Base-by-base conservation (phyloP, 2,797 vertebrate species). In the Ctenosaura bakeri region DNA sequence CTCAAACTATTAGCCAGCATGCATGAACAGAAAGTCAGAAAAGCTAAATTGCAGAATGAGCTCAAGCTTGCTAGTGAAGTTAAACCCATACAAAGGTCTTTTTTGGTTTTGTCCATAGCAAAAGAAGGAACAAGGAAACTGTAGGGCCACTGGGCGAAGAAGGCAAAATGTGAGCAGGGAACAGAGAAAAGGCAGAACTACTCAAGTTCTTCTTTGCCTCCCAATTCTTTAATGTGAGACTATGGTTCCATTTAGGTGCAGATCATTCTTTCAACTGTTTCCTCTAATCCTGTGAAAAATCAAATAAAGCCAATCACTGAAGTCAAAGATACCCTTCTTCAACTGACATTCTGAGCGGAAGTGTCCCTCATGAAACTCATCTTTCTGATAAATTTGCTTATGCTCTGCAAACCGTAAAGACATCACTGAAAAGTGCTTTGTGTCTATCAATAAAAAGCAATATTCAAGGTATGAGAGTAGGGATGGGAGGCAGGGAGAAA, bases 341-440 rank as follows among this genome's bases (percentile, higher is more conserved):
- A 93, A 96, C 94, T 97, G 95, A 91, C 90, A 95, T 96, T 96
- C 93, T 88, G 92, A 94, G 32, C 88, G 84, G 94, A 94, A 94
- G 73, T 69, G 92, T 76, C 94, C 76, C 92, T 94, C 91, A 93
- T 96, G 91, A 96, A 96, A 95, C 56, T 95, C 46, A 96, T 95
- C 96, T 95, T 91, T 96, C 91, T 94, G 88, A 89, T 95, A 95
- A 94, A 46, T 96, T 95, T 95, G 95, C 92, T 93, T 95, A 92
- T 91, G 73, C 93, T 97, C 94, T 95, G 59, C 88, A 97, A 96
- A 94, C 93, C 93, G 93, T 94, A 94, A 96, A 94, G 96, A 95
- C 86, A 94, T 91, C 81, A 78, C 16, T 90, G 92, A 91, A 85
- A 96, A 94, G 88, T 94, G 78, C 85, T 94, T 91, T 76, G 62